Evolutionary conservation across 2,113 vertebrate genomes (phyloP), one percentile per base, ranked within the genome.

Genomic region (Tragelaphus strepsiceros): DNA sequence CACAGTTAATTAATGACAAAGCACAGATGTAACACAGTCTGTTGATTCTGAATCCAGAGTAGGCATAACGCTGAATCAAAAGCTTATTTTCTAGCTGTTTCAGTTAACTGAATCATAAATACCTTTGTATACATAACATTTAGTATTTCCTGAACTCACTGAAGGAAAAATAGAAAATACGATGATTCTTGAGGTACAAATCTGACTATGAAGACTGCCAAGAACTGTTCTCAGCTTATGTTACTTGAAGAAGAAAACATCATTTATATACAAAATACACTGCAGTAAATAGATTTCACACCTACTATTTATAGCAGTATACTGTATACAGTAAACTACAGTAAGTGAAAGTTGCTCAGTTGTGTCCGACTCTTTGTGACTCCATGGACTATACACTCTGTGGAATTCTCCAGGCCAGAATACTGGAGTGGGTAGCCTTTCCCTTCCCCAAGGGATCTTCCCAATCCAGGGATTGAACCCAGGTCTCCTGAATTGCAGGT

Each of bases 91-190:
- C 64, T 62, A 87, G 58, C 59, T 78, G 22, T 78, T 96, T 97
- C 22, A 91, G 26, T 16, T 96, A 22, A 94, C 84, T 91, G 56
- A 92, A 28, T 84, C 67, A 74, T 49, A 97, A 96, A 71, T 92
- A 64, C 39, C 39, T 95, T 71, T 71, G n/a, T 17, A 94, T 43
- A 92, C 16, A 43, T 5, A 46, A 89, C 64, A 93, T 84, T 84
- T 84, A 77, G 46, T 87, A 54, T 96, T 97, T 93, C 53, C 62
- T 64, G n/a, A 97, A 96, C 6, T 93, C 53, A 77, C 0, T 97
- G 87, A 96, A 81, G 54, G 15, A 96, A 94, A 97, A 35, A 26
- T 62, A 94, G 82, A 94, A 98, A 90, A 92, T n/a, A 93, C 43
- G 12, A 39, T 96, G 80, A 82, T 90, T 95, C 53, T 88, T 21